Base-by-base conservation (phyloP, 1,140 invertebrate genomes). In the Anoplolepis gracilipes region DNA sequence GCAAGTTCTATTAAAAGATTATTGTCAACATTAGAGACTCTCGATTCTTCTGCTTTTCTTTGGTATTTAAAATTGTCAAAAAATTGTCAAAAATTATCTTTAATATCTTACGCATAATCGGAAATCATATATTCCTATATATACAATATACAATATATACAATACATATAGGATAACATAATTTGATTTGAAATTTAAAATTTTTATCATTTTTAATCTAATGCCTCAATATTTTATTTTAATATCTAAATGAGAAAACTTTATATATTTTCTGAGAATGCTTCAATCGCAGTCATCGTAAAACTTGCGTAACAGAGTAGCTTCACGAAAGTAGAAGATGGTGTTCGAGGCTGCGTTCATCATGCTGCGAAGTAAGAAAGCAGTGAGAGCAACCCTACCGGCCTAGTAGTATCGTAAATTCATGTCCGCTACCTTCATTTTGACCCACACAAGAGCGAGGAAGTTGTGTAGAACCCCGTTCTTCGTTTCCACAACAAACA, bases 341-440 rank as follows among this genome's bases (percentile, higher is more conserved):
- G 25, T 39, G 33, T 72, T 67, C 19, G 36, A 19, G 22, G 49
- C 25, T 42, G 36, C 65, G 36, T 70, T 55, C 25, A 81, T 81
- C 49, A 70, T 70, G 49, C 6, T 46, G 22, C 55, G 22, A 81
- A 19, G 22, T 22, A 57, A 70, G 11, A 81, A 28, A 55, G 33
- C 11, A 57, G 7, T n/a, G 39, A 64, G 13, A 8, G 1, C 57
- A 72, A 72, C 36, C 42, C 42, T 65, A 53, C 39, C 49, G 46
- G 49, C 25, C 65, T 53, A 49, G 49, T 81, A 70, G 36, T 70
- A 72, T 81, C 78, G 53, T 81, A 81, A 81, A 81, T 81, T 81
- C 25, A 81, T 25, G 53, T 81, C 36, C 19, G 25, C 2, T 16
- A 70, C n/a, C 22, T 70, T 81, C 49, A 61, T 72, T 36, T 57